Base-by-base conservation (phyloP, 2,888 invertebrate genomes). In the Drosophila mettleri region DNA sequence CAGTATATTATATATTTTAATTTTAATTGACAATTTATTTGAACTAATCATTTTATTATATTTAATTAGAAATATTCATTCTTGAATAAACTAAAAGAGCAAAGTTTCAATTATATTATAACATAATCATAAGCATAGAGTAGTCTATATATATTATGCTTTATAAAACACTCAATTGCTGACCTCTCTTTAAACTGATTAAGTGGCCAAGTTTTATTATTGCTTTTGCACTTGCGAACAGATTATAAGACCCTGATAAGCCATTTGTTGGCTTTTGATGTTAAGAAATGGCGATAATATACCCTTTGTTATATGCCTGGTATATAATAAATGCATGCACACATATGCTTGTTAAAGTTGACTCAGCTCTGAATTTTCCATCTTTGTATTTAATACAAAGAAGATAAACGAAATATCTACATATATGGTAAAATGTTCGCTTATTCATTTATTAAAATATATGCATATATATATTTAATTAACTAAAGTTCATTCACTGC, bases 201-300 rank as follows among this genome's bases (percentile, higher is more conserved):
- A 66, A 65, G 43, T 43, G 36, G 3, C 3, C 46, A 59, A 52
- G 4, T 20, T 14, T 51, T 67, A 31, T 53, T 59, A 51, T 70
- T 69, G 41, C 59, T 79, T 45, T 24, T 27, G 43, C 27, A 10
- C 22, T 46, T 63, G 10, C 64, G 20, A 36, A 43, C 62, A 64
- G 86, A 87, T 85, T 85, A 75, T 51, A 39, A 33, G 34, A 52
- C 16, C 16, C 24, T n/a, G 83, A 88, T 86, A 81, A 88, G 72
- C 16, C 14, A 10, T 45, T 46, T 59, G 48, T 66, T 38, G 31
- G 29, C n/a, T 14, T 51, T n/a, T 39, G 27, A 45, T 20, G 20
- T 65, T 49, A 34, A 62, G 9, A 54, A 41, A 52, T 34, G 12
- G 36, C 48, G 31, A 31, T 31, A 20, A 31, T 31, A 48, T 57